Percentiles rank a stretch among this genome's conserved stretches.
These are phyloP conservation scores for Eupithecia pulchellata DNA, from an alignment of 2,888 invertebrate species.

Conservation along the genomic window DNA sequence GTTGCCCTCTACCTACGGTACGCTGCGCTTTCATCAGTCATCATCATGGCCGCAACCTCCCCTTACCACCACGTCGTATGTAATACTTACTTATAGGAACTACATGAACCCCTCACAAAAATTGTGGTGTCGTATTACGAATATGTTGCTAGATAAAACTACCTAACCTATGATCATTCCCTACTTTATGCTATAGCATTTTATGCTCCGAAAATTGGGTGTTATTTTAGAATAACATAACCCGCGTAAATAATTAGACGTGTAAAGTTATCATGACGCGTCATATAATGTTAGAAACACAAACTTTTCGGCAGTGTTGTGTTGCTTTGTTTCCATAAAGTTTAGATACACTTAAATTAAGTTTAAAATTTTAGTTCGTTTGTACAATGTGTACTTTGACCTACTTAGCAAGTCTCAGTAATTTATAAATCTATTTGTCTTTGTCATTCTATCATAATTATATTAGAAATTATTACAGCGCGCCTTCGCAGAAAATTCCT, in stretches of 20 bases:
- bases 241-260: conserved; percentile 5
- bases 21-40: too few relatives aligned
- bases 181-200: neutral
- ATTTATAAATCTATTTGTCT: neutral
- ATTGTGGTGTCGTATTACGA: neutral
- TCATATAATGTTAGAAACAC: conserved; percentile 13
- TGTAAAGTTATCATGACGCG: conserved; percentile 7
- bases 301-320: conserved; percentile 25
- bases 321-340: neutral
- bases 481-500: neutral
- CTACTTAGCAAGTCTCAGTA: neutral
- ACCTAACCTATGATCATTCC: neutral
- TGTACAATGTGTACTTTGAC: neutral
- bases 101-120: neutral
- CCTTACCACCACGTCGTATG: too few relatives aligned
- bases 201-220: neutral
- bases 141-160: neutral
- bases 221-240: neutral
- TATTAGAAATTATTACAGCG: neutral
- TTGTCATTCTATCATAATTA: neutral
- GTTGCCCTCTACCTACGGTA: too few relatives aligned
- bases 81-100: too few relatives aligned
- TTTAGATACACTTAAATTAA: conserved; percentile 3
- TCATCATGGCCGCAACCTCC: too few relatives aligned
- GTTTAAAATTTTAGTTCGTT: conserved; percentile 1